Evolutionary conservation across 1,140 invertebrate species (phyloP), one percentile per base, ranked within the genome.

Genomic region (Callitettix versicolor): DNA sequence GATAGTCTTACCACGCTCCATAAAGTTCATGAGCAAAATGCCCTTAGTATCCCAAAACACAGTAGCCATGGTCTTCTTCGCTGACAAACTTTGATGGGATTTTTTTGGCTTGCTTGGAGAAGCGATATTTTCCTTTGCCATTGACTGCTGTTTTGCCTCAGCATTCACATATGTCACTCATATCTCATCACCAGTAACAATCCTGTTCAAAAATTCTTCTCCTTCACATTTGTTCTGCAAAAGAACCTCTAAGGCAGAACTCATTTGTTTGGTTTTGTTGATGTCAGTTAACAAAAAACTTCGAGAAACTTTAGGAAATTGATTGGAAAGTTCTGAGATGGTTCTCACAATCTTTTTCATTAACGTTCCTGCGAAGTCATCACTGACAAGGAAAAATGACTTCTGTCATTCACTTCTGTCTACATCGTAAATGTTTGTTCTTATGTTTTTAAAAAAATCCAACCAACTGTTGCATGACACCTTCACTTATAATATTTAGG

Each of bases 161-260:
- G 53, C 38, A 34, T 52, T 62, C 11, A 60, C 26, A 24, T 61
- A 60, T 1, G 17, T 11, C 40, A 62, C 52, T 53, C 50, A 64
- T 3, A 48, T 62, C 48, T 60, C 57, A 42, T 65, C 56, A 0
- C 56, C 56, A 18, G 57, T 62, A 21, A 62, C 54, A 38, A 64
- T 55, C 14, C 36, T 3, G 24, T 59, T 44, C 17, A 63, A 60
- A 59, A 61, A 52, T 2, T 53, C 50, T 21, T 61, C 44, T 3
- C 58, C 51, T 33, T 56, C 53, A 1, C 53, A 36, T n/a, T 57
- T 5, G 26, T 58, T 57, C 6, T 42, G 41, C 4, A 26, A 33
- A 22, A 46, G 41, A 58, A 62, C 58, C 2, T 36, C 24, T 40
- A 48, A 21, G 22, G 44, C 43, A 60, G 38, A 36, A 15, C 21